Base-by-base conservation (phyloP, 2,113 vertebrate species). In the Epinephelus moara region DNA sequence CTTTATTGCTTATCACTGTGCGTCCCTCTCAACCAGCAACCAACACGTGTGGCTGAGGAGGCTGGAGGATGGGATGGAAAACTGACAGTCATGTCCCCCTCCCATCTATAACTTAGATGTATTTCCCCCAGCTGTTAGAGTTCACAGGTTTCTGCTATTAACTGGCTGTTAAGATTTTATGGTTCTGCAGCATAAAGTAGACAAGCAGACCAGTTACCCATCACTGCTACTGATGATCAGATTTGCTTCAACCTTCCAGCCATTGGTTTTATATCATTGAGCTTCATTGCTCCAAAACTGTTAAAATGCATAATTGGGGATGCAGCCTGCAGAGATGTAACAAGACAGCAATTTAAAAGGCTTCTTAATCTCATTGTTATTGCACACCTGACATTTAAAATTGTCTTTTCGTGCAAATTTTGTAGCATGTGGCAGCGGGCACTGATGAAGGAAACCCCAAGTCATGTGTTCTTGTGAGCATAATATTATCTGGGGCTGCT, bases 11-110 rank as follows among this genome's bases (percentile, higher is more conserved):
- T 47, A 23, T 68, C 49, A 37, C 15, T 3, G 68, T 55, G 56
- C 19, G 33, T 72, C 56, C 45, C 75, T n/a, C 7, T 63, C 49
- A 42, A 11, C 25, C 70, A 80, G 37, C 45, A 61, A 12, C 50
- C 66, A 80, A 73, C 88, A 89, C 88, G 85, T 87, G 86, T 86
- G 76, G 27, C 53, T 66, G 47, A 60, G 50, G 21, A 71, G 53
- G 69, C 12, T 67, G 52, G 70, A 57, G 60, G 61, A 52, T 8
- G 18, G 53, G 63, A 59, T 62, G 42, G 37, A 7, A 47, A 79
- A 55, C 50, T 80, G 87, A 71, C 67, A 67, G 84, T 75, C 69
- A 27, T 67, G 61, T 64, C 70, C 12, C 21, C 5, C 1, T 6
- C 10, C 23, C 37, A 27, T 27, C 40, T 57, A 7, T 67, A 42